Evolutionary conservation across 2,113 vertebrate genomes (phyloP).

Genomic region (Catharus bicknelli): DNA sequence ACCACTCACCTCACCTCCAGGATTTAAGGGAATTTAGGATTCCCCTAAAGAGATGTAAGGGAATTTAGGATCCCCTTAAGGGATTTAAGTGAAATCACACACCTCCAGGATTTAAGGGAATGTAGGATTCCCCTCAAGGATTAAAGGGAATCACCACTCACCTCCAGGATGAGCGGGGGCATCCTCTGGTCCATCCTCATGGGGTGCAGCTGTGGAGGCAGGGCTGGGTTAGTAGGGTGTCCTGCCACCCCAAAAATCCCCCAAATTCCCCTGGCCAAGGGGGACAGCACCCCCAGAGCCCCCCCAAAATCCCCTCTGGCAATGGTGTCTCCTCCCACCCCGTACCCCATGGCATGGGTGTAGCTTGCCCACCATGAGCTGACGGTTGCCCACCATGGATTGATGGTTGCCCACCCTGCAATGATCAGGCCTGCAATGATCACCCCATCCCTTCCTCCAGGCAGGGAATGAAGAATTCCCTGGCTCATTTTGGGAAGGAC

Average conservation of each 20-base stretch:
- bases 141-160: neutral
- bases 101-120: neutral
- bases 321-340: too few species aligned
- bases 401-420: too few species aligned
- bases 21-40: neutral
- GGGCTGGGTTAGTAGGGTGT: neutral
- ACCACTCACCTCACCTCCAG: slow-evolving; percentile 42
- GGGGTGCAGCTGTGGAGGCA: slow-evolving; percentile 57
- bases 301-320: too few species aligned
- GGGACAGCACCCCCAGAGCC: neutral
- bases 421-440: too few species aligned
- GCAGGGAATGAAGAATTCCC: neutral
- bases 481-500: neutral
- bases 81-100: neutral
- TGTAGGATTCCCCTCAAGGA: too few species aligned
- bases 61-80: too few species aligned
- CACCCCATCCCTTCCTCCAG: neutral
- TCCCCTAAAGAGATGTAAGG: too few species aligned
- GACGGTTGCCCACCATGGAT: too few species aligned
- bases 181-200: slow-evolving; percentile 64
- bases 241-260: neutral
- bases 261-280: neutral
- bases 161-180: slow-evolving; percentile 40
- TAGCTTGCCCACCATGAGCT: too few species aligned
- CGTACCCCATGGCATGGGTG: too few species aligned